These are phyloP conservation scores for Microctenopoma steveboyesi DNA, from an alignment of 2,797 vertebrate genomes.

Conservation along the genomic window DNA sequence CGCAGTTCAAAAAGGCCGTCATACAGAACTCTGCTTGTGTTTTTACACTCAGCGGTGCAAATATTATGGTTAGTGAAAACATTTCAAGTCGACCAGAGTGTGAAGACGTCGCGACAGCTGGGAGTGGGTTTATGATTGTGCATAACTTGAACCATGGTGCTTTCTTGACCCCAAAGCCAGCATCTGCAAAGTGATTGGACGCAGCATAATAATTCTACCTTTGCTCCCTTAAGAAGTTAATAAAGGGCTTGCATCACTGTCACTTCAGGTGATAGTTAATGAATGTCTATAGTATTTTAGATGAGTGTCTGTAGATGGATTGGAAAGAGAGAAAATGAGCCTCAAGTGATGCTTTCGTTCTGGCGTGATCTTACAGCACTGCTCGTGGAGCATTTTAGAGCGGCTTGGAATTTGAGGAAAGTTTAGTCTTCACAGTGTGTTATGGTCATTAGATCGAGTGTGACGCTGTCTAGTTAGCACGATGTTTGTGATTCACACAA, in stretches of 20 bases:
- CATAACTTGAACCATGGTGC: constrained; percentile 62
- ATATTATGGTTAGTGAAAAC: constrained; percentile 74
- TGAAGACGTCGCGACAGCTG: constrained; percentile 62
- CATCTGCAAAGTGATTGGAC: constrained; percentile 50
- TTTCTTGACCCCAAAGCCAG: constrained; percentile 64
- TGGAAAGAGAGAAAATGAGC: constrained; percentile 19
- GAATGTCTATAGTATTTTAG: constrained; percentile 23
- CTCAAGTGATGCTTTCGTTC: background rate
- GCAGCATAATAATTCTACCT: constrained; percentile 42
- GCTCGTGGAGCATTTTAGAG: background rate
- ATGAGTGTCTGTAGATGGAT: constrained; percentile 17
- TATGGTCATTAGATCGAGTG: constrained; percentile 4
- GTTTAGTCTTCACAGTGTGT: background rate
- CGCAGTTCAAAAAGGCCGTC: constrained; percentile 54
- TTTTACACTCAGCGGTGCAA: constrained; percentile 74
- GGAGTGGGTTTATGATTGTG: constrained; percentile 65
- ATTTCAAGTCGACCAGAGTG: constrained; percentile 51
- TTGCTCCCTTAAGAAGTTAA: constrained; percentile 43
- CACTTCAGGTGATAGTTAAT: constrained; percentile 46
- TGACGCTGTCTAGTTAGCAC: background rate
- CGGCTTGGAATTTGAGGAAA: constrained; percentile 22
- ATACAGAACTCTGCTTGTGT: constrained; percentile 63
- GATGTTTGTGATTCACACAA: constrained; percentile 17
- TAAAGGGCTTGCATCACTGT: constrained; percentile 40
- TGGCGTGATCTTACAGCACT: background rate